Base-by-base conservation (phyloP, 2,888 invertebrate species). In the Andrena haemorrhoa region DNA sequence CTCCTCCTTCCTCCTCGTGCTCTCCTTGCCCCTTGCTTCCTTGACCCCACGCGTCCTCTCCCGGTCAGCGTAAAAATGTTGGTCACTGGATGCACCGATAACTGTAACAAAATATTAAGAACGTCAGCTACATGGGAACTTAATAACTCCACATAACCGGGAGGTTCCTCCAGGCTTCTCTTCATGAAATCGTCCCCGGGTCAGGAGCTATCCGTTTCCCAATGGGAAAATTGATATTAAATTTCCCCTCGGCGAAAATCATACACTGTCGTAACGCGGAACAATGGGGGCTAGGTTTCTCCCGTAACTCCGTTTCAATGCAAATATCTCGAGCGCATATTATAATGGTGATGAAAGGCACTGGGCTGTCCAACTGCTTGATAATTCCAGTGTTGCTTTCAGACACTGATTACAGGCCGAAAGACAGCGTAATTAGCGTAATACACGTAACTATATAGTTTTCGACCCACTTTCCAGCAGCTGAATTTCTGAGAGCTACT, bases 51-150 rank as follows among this genome's bases (percentile, higher is more conserved):
- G 29, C 70, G 60, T 75, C 63, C 81, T 72, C 70, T 73, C 69
- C 10, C 81, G 73, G 65, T 33, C 63, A n/a, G 1, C 20, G 29
- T 33, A 81, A 82, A 82, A 75, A 82, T 81, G 70, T 82, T 81
- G 82, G 82, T 82, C 80, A 80, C 41, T 61, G 41, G 66, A 79
- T 23, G 33, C 41, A 26, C 49, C n/a, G 72, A 53, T 64, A 65
- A 35, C 69, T 26, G 49, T 26, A 41, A 60, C 41, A 53, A 47
- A 60, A 41, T 41, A 41, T 41, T 29, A 6, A 68, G 53, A 47
- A 49, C 10, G 4, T 2, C n/a, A 7, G 1, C 0, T 23, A n/a
- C n/a, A 7, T 5, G 41, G 23, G 16, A 20, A n/a, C 56, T 31
- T 64, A 63, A 63, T 33, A 16, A 20, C n/a, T 31, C 16, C 65